Evolutionary conservation across 2,888 invertebrate genomes (phyloP).

Genomic region (Parnassius mnemosyne): DNA sequence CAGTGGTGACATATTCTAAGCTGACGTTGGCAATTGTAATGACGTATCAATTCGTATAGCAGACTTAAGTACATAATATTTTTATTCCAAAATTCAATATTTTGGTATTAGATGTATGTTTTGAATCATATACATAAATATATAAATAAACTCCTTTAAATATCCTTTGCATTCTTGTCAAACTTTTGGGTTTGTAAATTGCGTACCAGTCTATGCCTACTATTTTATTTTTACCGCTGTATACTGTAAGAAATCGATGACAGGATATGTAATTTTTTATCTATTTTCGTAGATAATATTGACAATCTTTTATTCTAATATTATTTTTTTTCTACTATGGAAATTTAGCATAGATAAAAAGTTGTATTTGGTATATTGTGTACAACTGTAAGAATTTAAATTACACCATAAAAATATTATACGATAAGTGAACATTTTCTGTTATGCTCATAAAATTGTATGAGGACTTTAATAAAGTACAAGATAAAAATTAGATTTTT

Average conservation of each 20-base stretch:
- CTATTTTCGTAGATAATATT: not conserved
- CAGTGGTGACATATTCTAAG: slow-evolving; percentile 87
- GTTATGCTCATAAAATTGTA: slow-evolving; percentile 6
- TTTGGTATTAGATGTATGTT: not conserved
- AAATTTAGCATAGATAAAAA: too few relatives aligned
- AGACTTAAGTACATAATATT: not conserved
- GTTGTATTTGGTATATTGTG: not conserved
- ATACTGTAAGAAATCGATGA: not conserved
- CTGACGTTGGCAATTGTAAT: slow-evolving; percentile 31
- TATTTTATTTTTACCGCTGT: not conserved
- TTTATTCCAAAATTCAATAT: slow-evolving; percentile 4
- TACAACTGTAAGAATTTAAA: not conserved
- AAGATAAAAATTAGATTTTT: slow-evolving; percentile 12
- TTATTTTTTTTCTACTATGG: too few relatives aligned
- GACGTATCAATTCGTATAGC: slow-evolving; percentile 1
- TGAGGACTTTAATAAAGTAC: slow-evolving; percentile 19
- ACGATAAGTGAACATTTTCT: not conserved
- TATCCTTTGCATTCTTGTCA: slow-evolving; percentile 19
- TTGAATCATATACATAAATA: not conserved
- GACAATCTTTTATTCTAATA: too few relatives aligned
- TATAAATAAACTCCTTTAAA: not conserved
- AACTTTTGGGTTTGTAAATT: not conserved
- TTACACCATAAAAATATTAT: not conserved
- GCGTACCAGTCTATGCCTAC: not conserved
- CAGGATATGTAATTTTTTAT: not conserved